Evolutionary conservation across 1,140 invertebrate species (phyloP), one percentile per base, ranked within the genome.

Genomic region (Drosophila ogumai): DNA sequence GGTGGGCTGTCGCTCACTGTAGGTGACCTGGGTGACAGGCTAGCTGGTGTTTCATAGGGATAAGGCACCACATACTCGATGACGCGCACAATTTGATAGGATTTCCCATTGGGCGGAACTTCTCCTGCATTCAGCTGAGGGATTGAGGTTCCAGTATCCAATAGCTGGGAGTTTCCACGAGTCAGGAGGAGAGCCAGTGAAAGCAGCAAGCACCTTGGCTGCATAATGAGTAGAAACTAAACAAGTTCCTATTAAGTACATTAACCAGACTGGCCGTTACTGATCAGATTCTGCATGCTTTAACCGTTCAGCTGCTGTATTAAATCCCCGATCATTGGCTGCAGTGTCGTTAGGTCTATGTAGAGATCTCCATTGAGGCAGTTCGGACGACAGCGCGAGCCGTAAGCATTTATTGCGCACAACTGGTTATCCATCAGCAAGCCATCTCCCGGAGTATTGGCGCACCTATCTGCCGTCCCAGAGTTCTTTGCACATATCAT

Each of bases 21-120:
- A 3, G 34, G 19, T 10, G 25, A 3, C 25, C 34, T 67, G 9
- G 64, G 43, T 0, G 10, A 22, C 13, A 46, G 32, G 22, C 19
- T 32, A 7, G n/a, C 3, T 19, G 15, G 1, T 19, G 9, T 47
- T 9, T 74, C 56, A n/a, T 54, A 49, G 15, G 75, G 40, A 34
- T 61, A 57, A 0, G 79, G 78, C 17, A 76, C 44, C 25, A 81
- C 6, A 31, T 81, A 81, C 52, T 81, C 78, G 9, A 81, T 66
- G 13, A 81, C 34, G 0, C 78, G 79, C 2, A 81, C 72, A 40
- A 81, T 65, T 38, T 79, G 77, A 59, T 63, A 79, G 2, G 68
- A 17, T 10, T 50, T 25, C 9, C 79, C 67, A 7, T 38, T 25
- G 3, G 15, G 3, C 8, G 66, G 60, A 15, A 67, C 10, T 4